These are phyloP conservation scores for Zelleria hepariella DNA, from an alignment of 2,888 invertebrate genomes.

Conservation along the genomic window DNA sequence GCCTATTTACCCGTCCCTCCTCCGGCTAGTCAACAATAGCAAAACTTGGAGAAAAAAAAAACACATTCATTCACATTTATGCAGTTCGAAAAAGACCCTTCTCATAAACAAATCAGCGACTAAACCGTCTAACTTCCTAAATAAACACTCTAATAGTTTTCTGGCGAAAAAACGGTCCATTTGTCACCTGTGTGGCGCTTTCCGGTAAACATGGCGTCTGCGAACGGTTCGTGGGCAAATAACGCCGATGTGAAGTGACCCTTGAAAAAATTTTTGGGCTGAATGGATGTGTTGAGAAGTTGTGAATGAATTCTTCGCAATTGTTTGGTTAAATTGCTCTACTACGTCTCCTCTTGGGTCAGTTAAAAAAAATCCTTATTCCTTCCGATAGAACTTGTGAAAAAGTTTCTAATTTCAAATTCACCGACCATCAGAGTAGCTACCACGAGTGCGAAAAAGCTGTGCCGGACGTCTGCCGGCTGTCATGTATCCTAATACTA, in stretches of 20 bases:
- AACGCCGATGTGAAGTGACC: conserved; percentile 51
- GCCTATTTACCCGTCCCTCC: too few relatives aligned
- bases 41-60: too few relatives aligned
- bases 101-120: conserved; percentile 16
- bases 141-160: conserved; percentile 24
- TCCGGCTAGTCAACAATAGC: too few relatives aligned
- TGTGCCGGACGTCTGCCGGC: too few relatives aligned
- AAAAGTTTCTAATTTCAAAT: too few relatives aligned
- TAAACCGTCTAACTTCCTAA: conserved; percentile 35
- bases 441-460: too few relatives aligned
- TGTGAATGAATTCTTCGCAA: conserved; percentile 37
- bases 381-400: too few relatives aligned
- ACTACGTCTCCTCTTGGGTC: not conserved
- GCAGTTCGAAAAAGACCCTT: conserved; percentile 1
- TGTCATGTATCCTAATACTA: too few relatives aligned
- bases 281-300: conserved; percentile 34
- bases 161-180: conserved; percentile 37
- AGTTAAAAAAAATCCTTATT: not conserved
- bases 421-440: too few relatives aligned
- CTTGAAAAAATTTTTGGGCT: conserved; percentile 40
- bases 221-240: conserved; percentile 33
- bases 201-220: conserved; percentile 1
- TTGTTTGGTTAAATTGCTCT: not conserved
- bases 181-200: conserved; percentile 9
- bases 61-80: not conserved